Conservation (phyloP, 1,140 invertebrate genomes). For the Magallana ariakensis region DNA sequence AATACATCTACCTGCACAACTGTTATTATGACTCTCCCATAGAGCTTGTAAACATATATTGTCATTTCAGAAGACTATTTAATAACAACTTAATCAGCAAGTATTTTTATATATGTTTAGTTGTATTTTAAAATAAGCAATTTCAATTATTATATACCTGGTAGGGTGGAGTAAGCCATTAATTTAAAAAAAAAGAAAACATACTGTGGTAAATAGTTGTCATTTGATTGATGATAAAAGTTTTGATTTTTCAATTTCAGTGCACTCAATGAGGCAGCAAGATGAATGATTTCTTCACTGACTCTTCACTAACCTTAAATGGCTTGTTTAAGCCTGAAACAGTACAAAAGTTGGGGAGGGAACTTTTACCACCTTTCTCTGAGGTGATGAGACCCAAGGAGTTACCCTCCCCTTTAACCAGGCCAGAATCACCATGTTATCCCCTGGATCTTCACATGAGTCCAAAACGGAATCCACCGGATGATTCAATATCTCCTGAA, state of each 20-base stretch:
- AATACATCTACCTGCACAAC: too few species aligned
- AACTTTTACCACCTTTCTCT: background rate
- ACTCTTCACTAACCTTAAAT: constrained; percentile 22
- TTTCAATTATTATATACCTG: too few species aligned
- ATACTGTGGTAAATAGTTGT: too few species aligned
- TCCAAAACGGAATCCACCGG: background rate
- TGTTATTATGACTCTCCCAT: too few species aligned
- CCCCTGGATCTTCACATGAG: constrained; percentile 6
- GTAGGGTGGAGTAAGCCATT: too few species aligned
- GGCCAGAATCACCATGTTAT: constrained; percentile 1
- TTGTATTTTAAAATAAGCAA: too few species aligned
- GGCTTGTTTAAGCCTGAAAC: constrained; percentile 8
- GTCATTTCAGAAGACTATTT: too few species aligned
- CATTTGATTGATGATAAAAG: too few species aligned
- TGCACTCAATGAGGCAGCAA: background rate
- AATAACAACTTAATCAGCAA: too few species aligned
- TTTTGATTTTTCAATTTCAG: background rate
- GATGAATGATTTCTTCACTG: background rate
- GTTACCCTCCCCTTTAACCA: background rate
- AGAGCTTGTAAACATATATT: too few species aligned
- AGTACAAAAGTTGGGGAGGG: background rate
- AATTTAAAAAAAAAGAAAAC: too few species aligned
- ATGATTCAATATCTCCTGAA: background rate
- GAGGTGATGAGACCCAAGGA: background rate
- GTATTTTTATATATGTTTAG: too few species aligned